Conservation (phyloP, 2,797 vertebrate species). For the Neopelma chrysocephalum region DNA sequence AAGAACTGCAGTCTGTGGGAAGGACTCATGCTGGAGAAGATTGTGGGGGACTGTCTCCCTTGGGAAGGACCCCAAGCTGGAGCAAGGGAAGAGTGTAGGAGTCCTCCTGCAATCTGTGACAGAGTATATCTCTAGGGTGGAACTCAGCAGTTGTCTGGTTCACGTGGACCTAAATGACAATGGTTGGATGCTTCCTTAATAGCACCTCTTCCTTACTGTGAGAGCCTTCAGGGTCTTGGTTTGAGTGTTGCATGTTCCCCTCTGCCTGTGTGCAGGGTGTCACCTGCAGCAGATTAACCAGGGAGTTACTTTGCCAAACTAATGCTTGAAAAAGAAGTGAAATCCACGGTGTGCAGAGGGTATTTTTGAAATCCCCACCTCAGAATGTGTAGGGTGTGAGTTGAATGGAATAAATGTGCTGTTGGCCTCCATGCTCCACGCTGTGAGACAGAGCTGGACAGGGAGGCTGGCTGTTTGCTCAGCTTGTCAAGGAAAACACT, state of each 20-base stretch:
- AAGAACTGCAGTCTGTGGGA: background rate
- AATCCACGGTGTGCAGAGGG: background rate
- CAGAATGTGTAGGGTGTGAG: background rate
- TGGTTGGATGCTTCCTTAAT: background rate
- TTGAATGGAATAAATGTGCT: background rate
- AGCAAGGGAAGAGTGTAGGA: background rate
- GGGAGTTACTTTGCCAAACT: background rate
- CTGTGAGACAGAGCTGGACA: background rate
- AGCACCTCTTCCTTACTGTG: background rate
- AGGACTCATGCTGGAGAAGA: background rate
- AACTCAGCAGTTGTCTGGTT: background rate
- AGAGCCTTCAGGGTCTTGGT: background rate
- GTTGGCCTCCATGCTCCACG: background rate
- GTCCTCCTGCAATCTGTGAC: background rate
- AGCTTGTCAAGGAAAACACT: background rate
- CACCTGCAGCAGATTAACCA: background rate
- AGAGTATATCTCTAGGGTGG: background rate
- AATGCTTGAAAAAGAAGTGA: background rate
- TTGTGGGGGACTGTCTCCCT: background rate
- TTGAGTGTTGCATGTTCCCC: background rate
- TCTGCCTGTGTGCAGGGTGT: background rate
- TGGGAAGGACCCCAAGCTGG: background rate
- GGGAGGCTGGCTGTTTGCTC: background rate
- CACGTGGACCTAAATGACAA: background rate
- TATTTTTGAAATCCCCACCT: background rate